Conservation (phyloP, 53 echinoderm and acorn worm species). For the Hippasteria phrygiana region DNA sequence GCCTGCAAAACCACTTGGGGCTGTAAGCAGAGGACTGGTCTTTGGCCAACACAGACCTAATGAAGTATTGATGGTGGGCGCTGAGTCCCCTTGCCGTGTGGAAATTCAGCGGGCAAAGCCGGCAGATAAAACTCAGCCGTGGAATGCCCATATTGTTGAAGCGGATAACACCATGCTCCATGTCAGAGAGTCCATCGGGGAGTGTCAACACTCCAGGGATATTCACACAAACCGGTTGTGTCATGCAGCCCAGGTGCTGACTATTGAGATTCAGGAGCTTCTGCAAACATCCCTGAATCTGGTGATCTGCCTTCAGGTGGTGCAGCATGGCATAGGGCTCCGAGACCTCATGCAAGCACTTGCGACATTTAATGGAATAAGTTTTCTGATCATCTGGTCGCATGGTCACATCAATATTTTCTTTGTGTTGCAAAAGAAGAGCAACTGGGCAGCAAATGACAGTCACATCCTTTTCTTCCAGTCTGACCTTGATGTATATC, state of each 20-base stretch:
- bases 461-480: conserved; percentile 34
- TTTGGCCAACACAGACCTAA: neutral
- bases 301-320: conserved; percentile 44
- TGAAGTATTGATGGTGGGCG: conserved; percentile 54
- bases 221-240: conserved; percentile 48
- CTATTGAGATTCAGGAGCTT: conserved; percentile 63
- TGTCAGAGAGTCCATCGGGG: conserved; percentile 62
- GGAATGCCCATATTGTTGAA: conserved; percentile 38
- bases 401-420: conserved; percentile 13
- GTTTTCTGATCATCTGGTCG: conserved; percentile 8
- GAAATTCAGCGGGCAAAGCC: conserved; percentile 61
- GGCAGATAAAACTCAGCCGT: conserved; percentile 52
- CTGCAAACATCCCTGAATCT: conserved; percentile 40
- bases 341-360: conserved; percentile 35
- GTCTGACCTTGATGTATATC: conserved; percentile 34
- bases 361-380: conserved; percentile 64
- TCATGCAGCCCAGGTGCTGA: conserved; percentile 58
- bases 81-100: conserved; percentile 48
- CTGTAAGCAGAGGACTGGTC: neutral
- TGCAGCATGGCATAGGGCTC: conserved; percentile 53
- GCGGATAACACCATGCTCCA: conserved; percentile 61
- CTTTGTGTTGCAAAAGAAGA: conserved; percentile 57
- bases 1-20: conserved; percentile 30
- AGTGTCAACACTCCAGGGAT: conserved; percentile 52
- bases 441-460: conserved; percentile 64